A percentile compares a stretch with the other conserved stretches of the same genome.
Evolutionary conservation across 1,140 invertebrate species (phyloP).

Genomic region (Nymphalis io): DNA sequence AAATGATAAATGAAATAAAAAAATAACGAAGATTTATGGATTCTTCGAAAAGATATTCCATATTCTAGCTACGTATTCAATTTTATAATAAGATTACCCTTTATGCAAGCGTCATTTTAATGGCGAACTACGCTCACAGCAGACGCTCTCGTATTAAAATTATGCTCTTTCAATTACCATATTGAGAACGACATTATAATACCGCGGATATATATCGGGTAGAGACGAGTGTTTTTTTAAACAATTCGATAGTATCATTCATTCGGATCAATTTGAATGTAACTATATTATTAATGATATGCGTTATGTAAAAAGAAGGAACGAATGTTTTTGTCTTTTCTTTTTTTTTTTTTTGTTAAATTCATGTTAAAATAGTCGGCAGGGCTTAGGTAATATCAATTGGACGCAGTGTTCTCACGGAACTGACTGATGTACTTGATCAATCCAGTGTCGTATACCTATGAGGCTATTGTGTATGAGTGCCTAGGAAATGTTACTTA

Average conservation of each 20-base stretch:
- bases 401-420: constrained; percentile 42
- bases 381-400: constrained; percentile 42
- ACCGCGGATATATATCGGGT: background rate
- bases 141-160: constrained; percentile 22
- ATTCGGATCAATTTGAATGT: background rate
- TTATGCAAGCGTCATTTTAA: constrained; percentile 16
- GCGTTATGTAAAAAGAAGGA: background rate
- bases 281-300: constrained; percentile 1
- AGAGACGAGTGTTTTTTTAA: background rate
- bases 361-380: constrained; percentile 11
- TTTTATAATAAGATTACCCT: constrained; percentile 23
- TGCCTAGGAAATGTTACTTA: constrained; percentile 77
- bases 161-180: constrained; percentile 26
- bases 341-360: background rate
- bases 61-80: constrained; percentile 10
- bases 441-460: constrained; percentile 42
- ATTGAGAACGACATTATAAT: constrained; percentile 6
- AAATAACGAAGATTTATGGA: background rate
- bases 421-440: constrained; percentile 47
- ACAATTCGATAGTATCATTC: too few relatives aligned
- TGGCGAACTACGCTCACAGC: constrained; percentile 18
- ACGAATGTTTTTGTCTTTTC: background rate
- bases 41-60: constrained; percentile 3
- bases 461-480: constrained; percentile 70
- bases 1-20: background rate